Percentiles rank a stretch among this genome's conserved stretches.
These are phyloP conservation scores for Eleginops maclovinus DNA, from an alignment of 2,113 vertebrate genomes.

Conservation along the genomic window DNA sequence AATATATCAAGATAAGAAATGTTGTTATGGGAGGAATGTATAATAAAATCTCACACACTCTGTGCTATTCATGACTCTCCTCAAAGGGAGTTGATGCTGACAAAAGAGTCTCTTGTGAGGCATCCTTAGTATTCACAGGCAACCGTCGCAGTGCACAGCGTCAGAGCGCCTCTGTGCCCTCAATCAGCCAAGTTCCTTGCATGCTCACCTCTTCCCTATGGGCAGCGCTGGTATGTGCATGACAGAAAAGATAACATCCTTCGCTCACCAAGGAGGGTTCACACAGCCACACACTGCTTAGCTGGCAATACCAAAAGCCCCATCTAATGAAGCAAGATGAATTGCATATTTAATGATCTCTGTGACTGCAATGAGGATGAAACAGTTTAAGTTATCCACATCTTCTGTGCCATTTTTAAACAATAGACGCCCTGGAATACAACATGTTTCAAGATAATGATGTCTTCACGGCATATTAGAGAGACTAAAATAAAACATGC, in stretches of 20 bases:
- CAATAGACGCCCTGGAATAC: conserved; percentile 54
- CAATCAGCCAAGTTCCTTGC: conserved; percentile 71
- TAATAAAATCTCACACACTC: conserved; percentile 33
- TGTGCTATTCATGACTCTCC: conserved; percentile 52
- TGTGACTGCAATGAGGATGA: conserved; percentile 49
- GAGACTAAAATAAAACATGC: conserved; percentile 75
- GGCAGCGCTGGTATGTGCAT: conserved; percentile 66
- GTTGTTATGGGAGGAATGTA: conserved; percentile 26
- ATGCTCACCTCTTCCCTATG: conserved; percentile 74
- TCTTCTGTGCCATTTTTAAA: conserved; percentile 56
- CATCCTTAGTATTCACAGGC: conserved; percentile 65
- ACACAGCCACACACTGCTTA: conserved; percentile 53
- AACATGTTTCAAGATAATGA: conserved; percentile 66
- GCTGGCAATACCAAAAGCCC: conserved; percentile 61
- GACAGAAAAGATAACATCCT: conserved; percentile 78
- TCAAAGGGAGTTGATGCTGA: conserved; percentile 48
- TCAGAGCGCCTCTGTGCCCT: conserved; percentile 56
- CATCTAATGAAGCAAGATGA: conserved; percentile 60
- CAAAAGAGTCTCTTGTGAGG: conserved; percentile 63
- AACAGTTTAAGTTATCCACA: conserved; percentile 46
- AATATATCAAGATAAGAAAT: conserved; percentile 19
- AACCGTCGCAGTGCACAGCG: conserved; percentile 23
- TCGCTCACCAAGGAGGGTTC: conserved; percentile 45
- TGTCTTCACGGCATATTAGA: conserved; percentile 74
- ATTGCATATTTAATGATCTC: conserved; percentile 59